These are phyloP conservation scores for Pangasius mekongensis DNA, from an alignment of 2,797 vertebrate genomes.

Conservation along the genomic window DNA sequence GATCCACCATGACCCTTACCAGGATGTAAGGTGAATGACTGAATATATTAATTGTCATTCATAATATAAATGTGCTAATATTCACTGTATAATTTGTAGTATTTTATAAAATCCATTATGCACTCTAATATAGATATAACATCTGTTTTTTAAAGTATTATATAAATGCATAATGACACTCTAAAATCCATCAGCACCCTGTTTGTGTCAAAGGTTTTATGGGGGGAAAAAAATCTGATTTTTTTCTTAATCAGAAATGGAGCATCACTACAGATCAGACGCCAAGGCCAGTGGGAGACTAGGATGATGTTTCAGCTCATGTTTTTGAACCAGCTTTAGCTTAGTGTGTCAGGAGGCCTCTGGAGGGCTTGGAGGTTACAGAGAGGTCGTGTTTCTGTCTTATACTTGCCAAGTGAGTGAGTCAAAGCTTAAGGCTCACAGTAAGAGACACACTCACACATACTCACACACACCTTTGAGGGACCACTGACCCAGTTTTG, in stretches of 20 bases:
- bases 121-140: not conserved
- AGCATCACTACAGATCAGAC: slow-evolving; percentile 18
- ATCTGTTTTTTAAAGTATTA: not conserved
- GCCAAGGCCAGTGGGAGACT: slow-evolving; percentile 10
- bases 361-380: slow-evolving; percentile 38
- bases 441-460: slow-evolving; percentile 22
- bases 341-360: slow-evolving; percentile 45
- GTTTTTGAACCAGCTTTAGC: slow-evolving; percentile 28
- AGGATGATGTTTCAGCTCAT: slow-evolving; percentile 22
- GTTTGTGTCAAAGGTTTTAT: not conserved
- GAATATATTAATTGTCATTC: not conserved
- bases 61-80: not conserved
- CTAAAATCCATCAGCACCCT: not conserved
- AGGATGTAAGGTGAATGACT: not conserved
- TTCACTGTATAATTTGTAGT: not conserved
- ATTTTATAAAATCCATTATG: not conserved
- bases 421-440: slow-evolving; percentile 59
- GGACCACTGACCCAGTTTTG: slow-evolving; percentile 63
- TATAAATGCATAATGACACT: not conserved
- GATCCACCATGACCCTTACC: not conserved
- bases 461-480: slow-evolving; percentile 41
- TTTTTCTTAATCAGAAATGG: slow-evolving; percentile 7
- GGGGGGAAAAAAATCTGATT: not conserved
- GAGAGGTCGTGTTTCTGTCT: slow-evolving; percentile 47
- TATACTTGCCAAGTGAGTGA: slow-evolving; percentile 51